Base-by-base conservation (phyloP, 1,140 invertebrate genomes). In the Helicoverpa zea region DNA sequence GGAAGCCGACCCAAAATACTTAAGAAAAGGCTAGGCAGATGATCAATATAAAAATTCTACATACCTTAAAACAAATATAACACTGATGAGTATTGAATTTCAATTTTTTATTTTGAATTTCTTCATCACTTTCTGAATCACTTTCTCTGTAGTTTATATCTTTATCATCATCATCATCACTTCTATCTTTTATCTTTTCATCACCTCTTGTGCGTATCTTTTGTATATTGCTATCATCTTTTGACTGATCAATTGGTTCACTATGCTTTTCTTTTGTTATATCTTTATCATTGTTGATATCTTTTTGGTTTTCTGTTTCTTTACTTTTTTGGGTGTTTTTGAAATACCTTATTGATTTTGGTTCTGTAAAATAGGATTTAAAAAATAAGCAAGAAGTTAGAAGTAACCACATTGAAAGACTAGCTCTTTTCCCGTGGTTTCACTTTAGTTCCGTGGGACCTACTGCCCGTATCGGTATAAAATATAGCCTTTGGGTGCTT, bases 21-120 rank as follows among this genome's bases (percentile, higher is more conserved):
- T 43, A 7, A 5, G 35, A 43, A 43, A 43, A 43, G 35, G 52
- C 52, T 54, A 54, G 52, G 4, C 52, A 54, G 52, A 13, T 54
- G 52, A 3, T 14, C 13, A 43, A 43, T 54, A n/a, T 54, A 3
- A 54, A 54, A 54, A 54, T 54, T n/a, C 2, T 29, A 83, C 84
- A 82, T 80, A 93, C 92, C 86, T 91, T 90, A 80, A 91, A 90
- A 83, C 92, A 93, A 14, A 92, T 86, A 43, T 93, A 93, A 59
- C 92, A 93, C 23, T 93, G 90, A 79, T 92, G 88, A 0, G 86
- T 84, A 70, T 92, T 89, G 7, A 90, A 81, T 49, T 84, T 89
- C 16, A 89, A 51, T 75, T 87, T 91, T 51, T 83, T 64, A 80
- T 75, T 61, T 16, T 11, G 23, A 30, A 30, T 51, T 16, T 61